phyloP scores from a whole-genome alignment of 1,140 invertebrate genomes.

The Musca domestica region DNA sequence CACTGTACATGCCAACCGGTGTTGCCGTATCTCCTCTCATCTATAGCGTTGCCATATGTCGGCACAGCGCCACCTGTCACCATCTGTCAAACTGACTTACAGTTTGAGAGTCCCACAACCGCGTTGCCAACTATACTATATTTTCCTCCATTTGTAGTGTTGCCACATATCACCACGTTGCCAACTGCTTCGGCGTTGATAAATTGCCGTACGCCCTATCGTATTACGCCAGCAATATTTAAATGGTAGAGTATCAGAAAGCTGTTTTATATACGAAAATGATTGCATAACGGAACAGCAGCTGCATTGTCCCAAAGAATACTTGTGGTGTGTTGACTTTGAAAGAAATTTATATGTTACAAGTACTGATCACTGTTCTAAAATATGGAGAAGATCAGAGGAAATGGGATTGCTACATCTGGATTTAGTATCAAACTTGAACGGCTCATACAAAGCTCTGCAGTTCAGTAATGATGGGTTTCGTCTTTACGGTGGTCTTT shows the following conservation, averaged over 20 bases:
- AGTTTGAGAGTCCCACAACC: too few relatives aligned
- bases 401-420: conserved; percentile 45
- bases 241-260: conserved; percentile 36
- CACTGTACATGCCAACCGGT: too few relatives aligned
- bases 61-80: too few relatives aligned
- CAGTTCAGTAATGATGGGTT: conserved; percentile 37
- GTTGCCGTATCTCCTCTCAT: too few relatives aligned
- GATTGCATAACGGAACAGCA: conserved; percentile 36
- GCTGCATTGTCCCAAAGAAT: conserved; percentile 40
- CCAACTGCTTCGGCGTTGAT: too few relatives aligned
- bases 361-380: conserved; percentile 39
- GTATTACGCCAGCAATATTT: too few relatives aligned
- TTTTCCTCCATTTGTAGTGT: too few relatives aligned
- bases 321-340: conserved; percentile 44
- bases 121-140: too few relatives aligned
- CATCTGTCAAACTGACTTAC: too few relatives aligned
- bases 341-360: conserved; percentile 35
- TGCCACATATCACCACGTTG: too few relatives aligned
- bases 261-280: conserved; percentile 35
- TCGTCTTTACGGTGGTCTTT: conserved; percentile 42
- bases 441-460: conserved; percentile 37
- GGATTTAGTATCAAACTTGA: conserved; percentile 32
- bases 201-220: too few relatives aligned
- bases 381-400: conserved; percentile 40
- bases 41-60: too few relatives aligned